A percentile compares a stretch with the other conserved stretches of the same genome.
Conservation (phyloP, 2,888 invertebrate genomes). For the Anagyrus pseudococci region DNA sequence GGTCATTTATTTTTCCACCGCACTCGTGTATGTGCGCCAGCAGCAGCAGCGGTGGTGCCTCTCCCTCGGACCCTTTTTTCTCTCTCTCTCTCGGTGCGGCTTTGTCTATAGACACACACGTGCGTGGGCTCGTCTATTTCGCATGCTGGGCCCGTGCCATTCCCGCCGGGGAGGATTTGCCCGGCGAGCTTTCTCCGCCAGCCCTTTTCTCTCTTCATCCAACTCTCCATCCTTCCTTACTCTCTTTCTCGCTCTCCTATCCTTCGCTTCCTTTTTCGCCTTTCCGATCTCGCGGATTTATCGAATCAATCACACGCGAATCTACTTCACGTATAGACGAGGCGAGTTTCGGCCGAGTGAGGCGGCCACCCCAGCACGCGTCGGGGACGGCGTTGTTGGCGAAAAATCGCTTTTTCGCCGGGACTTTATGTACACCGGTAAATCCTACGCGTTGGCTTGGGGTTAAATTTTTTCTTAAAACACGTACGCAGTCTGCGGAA, state of each 20-base stretch:
- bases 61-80: slow-evolving; percentile 1
- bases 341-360: slow-evolving; percentile 1
- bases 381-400: too few species aligned
- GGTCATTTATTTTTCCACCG: slow-evolving; percentile 53
- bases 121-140: slow-evolving; percentile 6
- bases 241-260: background rate
- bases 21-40: too few species aligned
- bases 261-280: background rate
- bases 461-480: too few species aligned
- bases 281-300: slow-evolving; percentile 22
- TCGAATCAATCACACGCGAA: slow-evolving; percentile 26
- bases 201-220: background rate
- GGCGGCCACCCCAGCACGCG: too few species aligned
- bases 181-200: background rate
- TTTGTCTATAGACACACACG: background rate
- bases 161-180: background rate
- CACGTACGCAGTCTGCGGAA: too few species aligned
- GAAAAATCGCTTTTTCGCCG: too few species aligned
- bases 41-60: too few species aligned
- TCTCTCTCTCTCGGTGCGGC: background rate
- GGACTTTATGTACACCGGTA: too few species aligned
- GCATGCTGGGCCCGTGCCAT: slow-evolving; percentile 12
- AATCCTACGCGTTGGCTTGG: too few species aligned
- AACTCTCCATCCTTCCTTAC: background rate
- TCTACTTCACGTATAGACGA: background rate